Percentiles rank a stretch among this genome's conserved stretches.
Conservation (phyloP, 2,797 vertebrate species). For the Eulemur albifrons region DNA sequence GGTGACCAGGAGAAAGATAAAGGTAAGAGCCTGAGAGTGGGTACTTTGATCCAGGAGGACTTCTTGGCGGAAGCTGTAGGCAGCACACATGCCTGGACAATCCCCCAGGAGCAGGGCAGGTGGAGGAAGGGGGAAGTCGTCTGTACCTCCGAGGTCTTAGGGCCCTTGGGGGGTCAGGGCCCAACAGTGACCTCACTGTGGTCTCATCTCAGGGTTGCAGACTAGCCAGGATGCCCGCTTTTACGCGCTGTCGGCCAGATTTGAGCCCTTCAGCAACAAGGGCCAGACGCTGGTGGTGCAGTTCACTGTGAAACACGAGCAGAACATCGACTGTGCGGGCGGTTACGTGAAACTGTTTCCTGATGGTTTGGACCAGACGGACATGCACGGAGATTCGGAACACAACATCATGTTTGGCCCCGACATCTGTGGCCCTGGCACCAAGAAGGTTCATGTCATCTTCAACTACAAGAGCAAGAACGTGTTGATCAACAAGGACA, state of each 20-base stretch:
- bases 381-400: conserved; percentile 94
- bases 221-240: conserved; percentile 97
- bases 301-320: conserved; percentile 97
- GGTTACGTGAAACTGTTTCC: conserved; percentile 97
- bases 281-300: conserved; percentile 93
- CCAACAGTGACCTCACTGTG: neutral
- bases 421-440: conserved; percentile 96
- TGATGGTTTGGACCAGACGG: conserved; percentile 87
- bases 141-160: neutral
- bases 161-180: neutral
- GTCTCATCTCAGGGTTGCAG: conserved; percentile 88
- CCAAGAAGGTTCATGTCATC: conserved; percentile 98
- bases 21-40: conserved; percentile 83
- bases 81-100: neutral
- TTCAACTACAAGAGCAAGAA: conserved; percentile 97
- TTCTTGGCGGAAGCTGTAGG: neutral
- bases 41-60: neutral
- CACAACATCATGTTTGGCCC: conserved; percentile 97
- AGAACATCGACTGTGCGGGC: conserved; percentile 97
- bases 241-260: conserved; percentile 91
- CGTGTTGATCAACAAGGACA: conserved; percentile 95
- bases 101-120: neutral
- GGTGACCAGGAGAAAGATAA: conserved; percentile 94
- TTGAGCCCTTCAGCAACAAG: conserved; percentile 94
- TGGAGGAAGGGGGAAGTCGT: neutral